Evolutionary conservation across 2,888 invertebrate genomes (phyloP).

Genomic region (Drosophila mayaguana): DNA sequence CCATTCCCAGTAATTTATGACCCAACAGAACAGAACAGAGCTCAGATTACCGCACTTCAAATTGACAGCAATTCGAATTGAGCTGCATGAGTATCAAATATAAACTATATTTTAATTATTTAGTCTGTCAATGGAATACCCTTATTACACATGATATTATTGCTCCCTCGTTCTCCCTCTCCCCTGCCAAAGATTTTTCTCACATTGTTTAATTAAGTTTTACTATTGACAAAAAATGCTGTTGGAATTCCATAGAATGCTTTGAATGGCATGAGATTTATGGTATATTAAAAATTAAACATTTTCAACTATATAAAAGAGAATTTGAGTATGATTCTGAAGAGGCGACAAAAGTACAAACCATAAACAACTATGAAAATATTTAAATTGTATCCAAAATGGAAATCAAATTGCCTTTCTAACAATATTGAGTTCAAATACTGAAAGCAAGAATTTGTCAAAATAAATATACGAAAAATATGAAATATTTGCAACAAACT

Average conservation of each 20-base stretch:
- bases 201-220: conserved; percentile 10
- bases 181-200: neutral
- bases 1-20: conserved; percentile 24
- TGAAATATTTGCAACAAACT: neutral
- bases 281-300: neutral
- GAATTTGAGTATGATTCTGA: neutral
- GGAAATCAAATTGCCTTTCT: neutral
- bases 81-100: neutral
- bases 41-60: neutral
- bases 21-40: neutral
- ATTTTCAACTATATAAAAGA: conserved; percentile 1
- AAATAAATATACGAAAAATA: neutral
- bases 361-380: neutral
- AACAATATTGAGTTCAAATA: neutral
- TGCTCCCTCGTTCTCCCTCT: neutral
- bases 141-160: neutral
- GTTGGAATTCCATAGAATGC: neutral
- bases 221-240: neutral
- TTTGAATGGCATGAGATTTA: neutral
- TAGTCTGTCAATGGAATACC: neutral
- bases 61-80: neutral
- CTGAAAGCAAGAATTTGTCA: neutral
- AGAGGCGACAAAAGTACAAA: neutral
- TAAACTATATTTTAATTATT: neutral
- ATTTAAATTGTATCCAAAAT: neutral